Percentiles rank a stretch among this genome's conserved stretches.
phyloP scores from a whole-genome alignment of 1,140 invertebrate genomes.

The Limonius californicus region DNA sequence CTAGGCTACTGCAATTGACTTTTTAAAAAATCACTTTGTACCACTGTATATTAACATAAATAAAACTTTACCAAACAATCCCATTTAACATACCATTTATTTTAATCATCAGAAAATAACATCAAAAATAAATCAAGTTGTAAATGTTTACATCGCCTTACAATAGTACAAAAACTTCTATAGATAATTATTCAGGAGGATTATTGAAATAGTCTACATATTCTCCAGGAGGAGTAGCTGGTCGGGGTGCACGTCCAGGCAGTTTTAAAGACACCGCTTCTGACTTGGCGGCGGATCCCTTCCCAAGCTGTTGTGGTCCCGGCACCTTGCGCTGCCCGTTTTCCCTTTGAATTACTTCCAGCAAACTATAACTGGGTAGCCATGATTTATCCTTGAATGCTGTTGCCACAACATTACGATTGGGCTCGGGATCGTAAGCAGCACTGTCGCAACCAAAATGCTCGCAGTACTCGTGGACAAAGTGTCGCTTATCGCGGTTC shows the following conservation, averaged over 20 bases:
- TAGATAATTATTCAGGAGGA: slow-evolving; percentile 17
- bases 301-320: slow-evolving; percentile 52
- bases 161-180: too few species aligned
- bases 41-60: too few species aligned
- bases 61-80: too few species aligned
- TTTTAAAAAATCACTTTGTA: too few species aligned
- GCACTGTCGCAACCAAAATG: slow-evolving; percentile 92
- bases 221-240: slow-evolving; percentile 23
- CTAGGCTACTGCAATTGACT: too few species aligned
- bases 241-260: slow-evolving; percentile 15
- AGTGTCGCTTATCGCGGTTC: slow-evolving; percentile 85
- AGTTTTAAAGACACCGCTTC: slow-evolving; percentile 37
- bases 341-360: slow-evolving; percentile 74
- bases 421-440: slow-evolving; percentile 91
- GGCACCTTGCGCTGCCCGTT: slow-evolving; percentile 74
- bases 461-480: slow-evolving; percentile 91
- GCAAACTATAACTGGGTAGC: slow-evolving; percentile 78
- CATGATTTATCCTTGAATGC: slow-evolving; percentile 69
- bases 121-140: too few species aligned
- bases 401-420: slow-evolving; percentile 90
- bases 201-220: slow-evolving; percentile 31
- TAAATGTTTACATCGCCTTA: too few species aligned
- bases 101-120: too few species aligned
- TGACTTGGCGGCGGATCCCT: slow-evolving; percentile 23
- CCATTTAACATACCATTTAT: too few species aligned